phyloP scores from a whole-genome alignment of 1,140 invertebrate species.

The Pogonognathellus flavescens region DNA sequence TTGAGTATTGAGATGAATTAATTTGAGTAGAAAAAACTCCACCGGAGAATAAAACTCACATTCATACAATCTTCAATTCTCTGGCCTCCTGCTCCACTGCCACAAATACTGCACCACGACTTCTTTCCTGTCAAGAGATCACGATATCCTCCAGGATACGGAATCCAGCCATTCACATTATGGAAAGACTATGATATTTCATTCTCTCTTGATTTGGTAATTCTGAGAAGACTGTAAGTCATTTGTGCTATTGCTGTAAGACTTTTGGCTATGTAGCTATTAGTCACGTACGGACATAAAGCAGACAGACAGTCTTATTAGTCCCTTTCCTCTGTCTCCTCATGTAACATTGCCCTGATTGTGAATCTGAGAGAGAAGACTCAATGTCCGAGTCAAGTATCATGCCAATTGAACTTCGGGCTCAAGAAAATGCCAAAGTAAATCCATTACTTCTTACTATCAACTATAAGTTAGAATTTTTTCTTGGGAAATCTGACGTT shows the following conservation, averaged over 20 bases:
- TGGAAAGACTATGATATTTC: not conserved
- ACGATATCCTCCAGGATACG: not conserved
- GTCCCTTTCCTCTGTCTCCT: not conserved
- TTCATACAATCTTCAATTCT: too few relatives aligned
- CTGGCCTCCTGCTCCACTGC: too few relatives aligned
- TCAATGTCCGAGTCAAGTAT: conserved; percentile 34
- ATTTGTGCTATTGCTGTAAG: not conserved
- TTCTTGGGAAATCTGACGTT: conserved; percentile 1
- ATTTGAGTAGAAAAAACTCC: too few relatives aligned
- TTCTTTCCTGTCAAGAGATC: too few relatives aligned
- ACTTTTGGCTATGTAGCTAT: conserved; percentile 11
- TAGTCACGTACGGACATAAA: not conserved
- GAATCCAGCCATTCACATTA: not conserved
- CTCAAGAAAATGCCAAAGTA: conserved; percentile 42
- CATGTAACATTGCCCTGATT: not conserved
- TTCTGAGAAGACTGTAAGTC: not conserved
- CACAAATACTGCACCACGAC: too few relatives aligned
- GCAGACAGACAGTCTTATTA: not conserved
- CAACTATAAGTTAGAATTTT: conserved; percentile 27
- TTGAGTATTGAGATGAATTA: too few relatives aligned
- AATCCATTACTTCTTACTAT: conserved; percentile 44
- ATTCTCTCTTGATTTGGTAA: conserved; percentile 10
- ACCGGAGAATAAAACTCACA: too few relatives aligned
- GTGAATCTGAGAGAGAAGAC: conserved; percentile 9
- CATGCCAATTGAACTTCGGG: conserved; percentile 20